Evolutionary conservation across 2,888 invertebrate genomes (phyloP).

Genomic region (Synanthedon andrenaeformis): DNA sequence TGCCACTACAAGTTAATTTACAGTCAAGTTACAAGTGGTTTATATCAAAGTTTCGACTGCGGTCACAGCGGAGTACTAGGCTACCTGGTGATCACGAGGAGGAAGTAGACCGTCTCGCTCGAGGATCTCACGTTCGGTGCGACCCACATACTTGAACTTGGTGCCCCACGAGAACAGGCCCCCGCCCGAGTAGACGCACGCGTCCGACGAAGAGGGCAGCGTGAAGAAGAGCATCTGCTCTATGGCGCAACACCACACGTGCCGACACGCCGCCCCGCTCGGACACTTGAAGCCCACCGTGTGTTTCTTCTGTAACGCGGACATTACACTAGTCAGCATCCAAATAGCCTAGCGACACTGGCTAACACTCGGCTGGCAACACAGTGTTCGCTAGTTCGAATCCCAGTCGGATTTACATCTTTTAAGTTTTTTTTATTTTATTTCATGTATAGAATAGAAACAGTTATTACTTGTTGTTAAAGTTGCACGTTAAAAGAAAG

Average conservation of each 20-base stretch:
- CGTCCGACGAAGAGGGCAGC: constrained; percentile 91
- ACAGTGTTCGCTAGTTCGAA: too few species aligned
- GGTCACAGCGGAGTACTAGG: not conserved
- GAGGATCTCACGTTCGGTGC: constrained; percentile 91
- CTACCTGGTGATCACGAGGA: constrained; percentile 67
- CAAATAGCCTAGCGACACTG: constrained; percentile 1
- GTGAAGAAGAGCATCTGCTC: constrained; percentile 99
- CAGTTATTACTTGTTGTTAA: too few species aligned
- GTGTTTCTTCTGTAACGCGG: constrained; percentile 83
- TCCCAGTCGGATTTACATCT: too few species aligned
- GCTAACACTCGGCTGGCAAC: too few species aligned
- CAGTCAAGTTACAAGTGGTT: too few species aligned
- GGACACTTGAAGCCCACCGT: constrained; percentile 97
- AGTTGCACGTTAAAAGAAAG: too few species aligned
- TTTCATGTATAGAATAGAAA: too few species aligned
- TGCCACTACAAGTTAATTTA: too few species aligned
- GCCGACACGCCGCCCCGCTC: constrained; percentile 90
- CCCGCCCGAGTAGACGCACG: constrained; percentile 89
- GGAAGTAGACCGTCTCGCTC: constrained; percentile 77
- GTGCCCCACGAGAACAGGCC: constrained; percentile 95
- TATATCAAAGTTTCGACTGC: too few species aligned
- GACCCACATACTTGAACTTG: constrained; percentile 92
- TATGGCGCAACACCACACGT: constrained; percentile 97
- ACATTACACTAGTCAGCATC: too few species aligned
- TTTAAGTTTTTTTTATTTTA: too few species aligned